Evolutionary conservation across 2,797 vertebrate species (phyloP).

Genomic region (Chaunax sp.): DNA sequence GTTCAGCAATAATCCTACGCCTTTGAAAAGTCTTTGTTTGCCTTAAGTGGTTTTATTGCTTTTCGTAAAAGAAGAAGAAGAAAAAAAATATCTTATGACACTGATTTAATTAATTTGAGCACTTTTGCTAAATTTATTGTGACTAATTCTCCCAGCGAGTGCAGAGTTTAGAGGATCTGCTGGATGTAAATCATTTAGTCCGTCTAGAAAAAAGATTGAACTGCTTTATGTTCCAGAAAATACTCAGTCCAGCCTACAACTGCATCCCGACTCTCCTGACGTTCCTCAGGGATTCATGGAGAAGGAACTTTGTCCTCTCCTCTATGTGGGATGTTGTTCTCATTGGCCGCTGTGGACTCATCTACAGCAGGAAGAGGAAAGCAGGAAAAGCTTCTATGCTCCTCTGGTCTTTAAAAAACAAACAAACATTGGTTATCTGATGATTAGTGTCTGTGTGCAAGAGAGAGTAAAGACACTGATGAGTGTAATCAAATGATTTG

Average conservation of each 20-base stretch:
- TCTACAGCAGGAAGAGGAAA: too few relatives aligned
- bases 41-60: conserved; percentile 65
- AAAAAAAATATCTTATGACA: conserved; percentile 23
- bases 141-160: conserved; percentile 41
- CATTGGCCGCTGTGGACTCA: too few relatives aligned
- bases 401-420: too few relatives aligned
- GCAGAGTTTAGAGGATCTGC: conserved; percentile 24
- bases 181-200: conserved; percentile 20
- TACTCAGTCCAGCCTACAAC: background rate
- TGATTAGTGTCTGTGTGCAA: too few relatives aligned
- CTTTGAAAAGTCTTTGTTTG: conserved; percentile 69
- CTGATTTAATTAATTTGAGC: conserved; percentile 68
- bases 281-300: background rate
- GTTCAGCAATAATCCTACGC: conserved; percentile 53
- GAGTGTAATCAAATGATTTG: too few relatives aligned
- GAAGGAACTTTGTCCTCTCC: too few relatives aligned
- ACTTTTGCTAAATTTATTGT: conserved; percentile 50
- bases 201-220: conserved; percentile 6
- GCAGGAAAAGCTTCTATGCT: too few relatives aligned
- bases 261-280: background rate
- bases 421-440: too few relatives aligned
- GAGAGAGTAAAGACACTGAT: too few relatives aligned
- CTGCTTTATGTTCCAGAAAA: background rate
- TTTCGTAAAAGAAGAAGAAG: conserved; percentile 34
- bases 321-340: too few relatives aligned